Evolutionary conservation across 2,888 invertebrate genomes (phyloP), one percentile per base, ranked within the genome.

Genomic region (Philaethria dido): DNA sequence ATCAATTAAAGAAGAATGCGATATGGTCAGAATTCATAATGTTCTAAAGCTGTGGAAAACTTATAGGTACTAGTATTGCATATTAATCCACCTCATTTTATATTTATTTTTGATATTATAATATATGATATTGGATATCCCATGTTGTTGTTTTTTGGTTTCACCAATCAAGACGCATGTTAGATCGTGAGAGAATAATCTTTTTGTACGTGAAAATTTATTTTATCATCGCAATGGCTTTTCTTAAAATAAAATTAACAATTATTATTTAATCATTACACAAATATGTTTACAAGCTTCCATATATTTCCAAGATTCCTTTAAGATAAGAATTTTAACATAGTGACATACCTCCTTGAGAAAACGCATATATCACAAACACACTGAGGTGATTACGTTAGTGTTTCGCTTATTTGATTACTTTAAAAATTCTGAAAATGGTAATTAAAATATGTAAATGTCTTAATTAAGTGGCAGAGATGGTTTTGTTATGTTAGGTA

Each of bases 1-100:
- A 68, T 63, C 14, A 44, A 18, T 22, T 45, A 4, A 16, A 47
- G 16, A 67, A 36, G 36, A 62, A 64, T 61, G 44, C 33, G 55
- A 39, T 45, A 45, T 36, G 52, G 33, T 13, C 50, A 16, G 52
- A 52, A 59, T 64, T 50, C 25, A 18, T 42, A 62, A 61, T 47
- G 13, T 39, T 6, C 36, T 16, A 18, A 14, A 29, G 13, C n/a
- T 33, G 18, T 36, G 18, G 6, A n/a, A 39, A 55, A 9, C 2
- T n/a, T 36, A 52, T 13, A 29, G 5, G 9, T 39, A 13, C 14
- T 55, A 3, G 25, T 50, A 13, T 36, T 20, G 36, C 13, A 18
- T 54, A 18, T 54, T 18, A 13, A 54, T n/a, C n/a, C n/a, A n/a
- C 11, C 6, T 29, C 6, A 29, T 29, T 9, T 29, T 29, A 5